Base-by-base conservation (phyloP, 2,797 vertebrate species). In the Bovichtus variegatus region DNA sequence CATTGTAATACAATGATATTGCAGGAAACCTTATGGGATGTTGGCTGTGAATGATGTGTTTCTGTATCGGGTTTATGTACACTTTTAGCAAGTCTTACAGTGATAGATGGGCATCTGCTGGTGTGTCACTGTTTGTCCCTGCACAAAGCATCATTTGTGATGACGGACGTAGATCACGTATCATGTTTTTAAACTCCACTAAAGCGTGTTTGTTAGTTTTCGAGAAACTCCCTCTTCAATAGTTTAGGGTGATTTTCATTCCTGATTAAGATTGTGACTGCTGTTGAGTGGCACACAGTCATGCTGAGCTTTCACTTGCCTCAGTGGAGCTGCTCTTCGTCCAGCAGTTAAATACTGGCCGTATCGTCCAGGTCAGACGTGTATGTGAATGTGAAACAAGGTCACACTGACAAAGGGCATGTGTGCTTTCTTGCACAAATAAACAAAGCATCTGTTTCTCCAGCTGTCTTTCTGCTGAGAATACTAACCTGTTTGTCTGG, bases 1-100 rank as follows among this genome's bases (percentile, higher is more conserved):
- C 55, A 63, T 72, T 78, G 34, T 70, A 83, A 87, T 90, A 78
- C 85, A 78, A 78, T 36, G 54, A 69, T 82, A 82, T 81, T 81
- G 5, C 71, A 53, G 27, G 15, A 74, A 85, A 6, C 51, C 78
- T 40, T 82, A 7, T 23, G 67, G 70, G 78, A 83, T 70, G 47
- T 41, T 59, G 68, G 6, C 34, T 41, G n/a, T 77, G 59, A 80
- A 53, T 78, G 62, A 29, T 68, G 62, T 69, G 38, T 77, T 76
- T 81, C 12, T 68, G 4, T 65, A 41, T 65, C 3, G 3, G 49
- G 49, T 80, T 59, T 72, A 63, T 80, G 18, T 34, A 41, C 36
- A 55, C 10, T 40, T 74, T 40, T 4, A 63, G 27, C n/a, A 53
- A 53, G 57, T 68, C 23, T 44, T 19, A 16, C 11, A 58, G 55